Base-by-base conservation (phyloP, 2,113 vertebrate species). In the Silurus meridionalis region DNA sequence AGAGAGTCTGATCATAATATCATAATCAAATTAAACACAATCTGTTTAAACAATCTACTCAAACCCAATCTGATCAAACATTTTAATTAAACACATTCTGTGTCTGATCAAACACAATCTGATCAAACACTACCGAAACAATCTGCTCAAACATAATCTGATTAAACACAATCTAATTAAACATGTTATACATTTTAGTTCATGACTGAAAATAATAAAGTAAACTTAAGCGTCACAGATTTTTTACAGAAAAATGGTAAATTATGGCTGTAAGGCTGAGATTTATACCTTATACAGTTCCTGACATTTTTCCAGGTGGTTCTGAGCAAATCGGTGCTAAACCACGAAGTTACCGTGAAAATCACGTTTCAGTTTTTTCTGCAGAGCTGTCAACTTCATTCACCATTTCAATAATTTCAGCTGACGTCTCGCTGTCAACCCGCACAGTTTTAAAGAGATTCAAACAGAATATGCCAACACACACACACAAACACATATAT, bases 381-480 rank as follows among this genome's bases (percentile, higher is more conserved):
- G 71, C 60, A 77, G 83, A 58, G 13, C 69, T 8, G 46, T 82
- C 86, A 82, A 67, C 82, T 71, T 83, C 58, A 87, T 83, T 85
- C 72, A 58, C 74, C 74, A 58, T 64, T 75, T 17, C 66, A 71
- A 80, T 80, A 74, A 78, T 85, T 82, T n/a, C 23, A 57, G 61
- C 79, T 83, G 83, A 79, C 15, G 23, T 80, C 82, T 87, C 60
- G 63, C 81, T 75, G 52, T 84, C 60, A 67, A 83, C 63, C 85
- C 78, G n/a, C 60, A 82, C 52, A 58, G 60, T 71, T 83, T 88
- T 63, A 79, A 82, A 83, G 71, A 79, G 63, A 81, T 6, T 63
- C 71, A 48, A 71, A 71, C 25, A 69, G 28, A 72, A 1, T 21
- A 5, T 48, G 69, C 7, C 37, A 48, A 46, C 37, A 72, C 37